Percentiles rank a stretch among this genome's conserved stretches.
These are phyloP conservation scores for Alectura lathami DNA, from an alignment of 2,113 vertebrate genomes.

Conservation along the genomic window DNA sequence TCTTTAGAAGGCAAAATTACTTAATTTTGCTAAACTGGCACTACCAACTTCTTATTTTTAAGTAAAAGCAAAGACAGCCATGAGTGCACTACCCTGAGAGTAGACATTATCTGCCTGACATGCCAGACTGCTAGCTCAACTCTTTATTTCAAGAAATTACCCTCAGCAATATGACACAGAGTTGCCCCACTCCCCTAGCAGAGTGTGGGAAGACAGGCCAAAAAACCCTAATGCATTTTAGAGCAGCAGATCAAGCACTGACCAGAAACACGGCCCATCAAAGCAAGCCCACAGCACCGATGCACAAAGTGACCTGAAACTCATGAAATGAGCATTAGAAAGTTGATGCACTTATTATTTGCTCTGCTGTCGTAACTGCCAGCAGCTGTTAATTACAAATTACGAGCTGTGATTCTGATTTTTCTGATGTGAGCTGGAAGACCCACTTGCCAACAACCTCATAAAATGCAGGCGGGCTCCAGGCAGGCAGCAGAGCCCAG, in stretches of 20 bases:
- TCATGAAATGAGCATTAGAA: not conserved
- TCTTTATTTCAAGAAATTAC: not conserved
- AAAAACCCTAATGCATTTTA: not conserved
- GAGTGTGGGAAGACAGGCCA: not conserved
- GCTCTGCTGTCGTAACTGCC: not conserved
- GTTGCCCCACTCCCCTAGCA: not conserved
- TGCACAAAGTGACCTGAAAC: not conserved
- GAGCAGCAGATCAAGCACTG: not conserved
- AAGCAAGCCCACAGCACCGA: not conserved
- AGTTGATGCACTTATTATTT: not conserved
- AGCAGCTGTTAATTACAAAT: not conserved
- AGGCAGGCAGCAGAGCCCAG: not conserved
- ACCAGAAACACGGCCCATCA: not conserved
- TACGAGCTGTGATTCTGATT: not conserved
- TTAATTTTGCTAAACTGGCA: not conserved
- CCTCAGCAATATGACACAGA: not conserved
- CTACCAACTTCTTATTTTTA: not conserved
- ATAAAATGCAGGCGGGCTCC: not conserved
- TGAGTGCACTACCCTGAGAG: not conserved
- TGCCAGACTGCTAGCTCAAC: not conserved
- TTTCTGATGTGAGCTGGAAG: not conserved
- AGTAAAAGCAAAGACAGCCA: not conserved
- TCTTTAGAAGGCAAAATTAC: conserved; percentile 54
- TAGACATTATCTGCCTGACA: not conserved
- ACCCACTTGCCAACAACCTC: not conserved